These are phyloP conservation scores for Ceyx melanurus DNA, from an alignment of 2,113 vertebrate species.

Conservation along the genomic window DNA sequence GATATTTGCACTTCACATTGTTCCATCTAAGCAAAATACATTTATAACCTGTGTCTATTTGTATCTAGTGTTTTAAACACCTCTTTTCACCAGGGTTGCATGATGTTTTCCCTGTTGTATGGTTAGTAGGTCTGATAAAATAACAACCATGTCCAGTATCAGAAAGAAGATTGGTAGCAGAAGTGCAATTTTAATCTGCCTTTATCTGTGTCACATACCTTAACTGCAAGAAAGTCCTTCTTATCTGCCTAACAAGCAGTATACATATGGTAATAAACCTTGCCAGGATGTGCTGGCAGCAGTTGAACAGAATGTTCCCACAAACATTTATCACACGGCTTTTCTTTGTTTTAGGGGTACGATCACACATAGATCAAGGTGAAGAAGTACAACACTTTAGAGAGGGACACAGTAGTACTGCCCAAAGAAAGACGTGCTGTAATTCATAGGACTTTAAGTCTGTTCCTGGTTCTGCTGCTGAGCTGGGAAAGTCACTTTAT, in stretches of 20 bases:
- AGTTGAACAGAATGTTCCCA: neutral
- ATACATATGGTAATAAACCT: neutral
- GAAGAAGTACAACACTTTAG: neutral
- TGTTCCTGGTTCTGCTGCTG: neutral
- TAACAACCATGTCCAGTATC: neutral
- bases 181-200: neutral
- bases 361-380: neutral
- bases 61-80: neutral
- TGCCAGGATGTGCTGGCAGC: neutral
- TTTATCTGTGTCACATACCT: neutral
- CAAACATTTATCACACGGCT: neutral
- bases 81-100: neutral
- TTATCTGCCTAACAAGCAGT: neutral
- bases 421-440: neutral
- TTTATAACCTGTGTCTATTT: neutral
- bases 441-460: neutral
- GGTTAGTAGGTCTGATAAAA: neutral
- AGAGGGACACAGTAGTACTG: neutral
- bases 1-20: neutral
- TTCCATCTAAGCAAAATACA: neutral
- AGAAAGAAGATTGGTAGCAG: neutral
- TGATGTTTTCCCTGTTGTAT: neutral
- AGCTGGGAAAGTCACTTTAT: neutral
- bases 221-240: neutral
- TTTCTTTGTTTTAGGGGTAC: slow-evolving; percentile 7